Base-by-base conservation (phyloP, 2,797 vertebrate genomes). In the Champsocephalus esox region DNA sequence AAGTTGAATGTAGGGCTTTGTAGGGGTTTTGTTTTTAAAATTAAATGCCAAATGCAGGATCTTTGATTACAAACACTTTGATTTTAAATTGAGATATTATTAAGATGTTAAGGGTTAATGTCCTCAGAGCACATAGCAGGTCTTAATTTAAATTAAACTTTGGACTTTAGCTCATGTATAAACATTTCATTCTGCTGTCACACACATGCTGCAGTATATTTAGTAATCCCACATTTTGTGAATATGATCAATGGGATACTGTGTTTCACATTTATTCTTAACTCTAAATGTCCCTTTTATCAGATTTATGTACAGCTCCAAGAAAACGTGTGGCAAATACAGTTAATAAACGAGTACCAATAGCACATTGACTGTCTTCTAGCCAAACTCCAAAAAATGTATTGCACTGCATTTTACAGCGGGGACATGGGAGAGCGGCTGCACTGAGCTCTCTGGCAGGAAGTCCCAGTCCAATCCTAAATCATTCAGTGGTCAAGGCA, bases 401-500 rank as follows among this genome's bases (percentile, higher is more conserved):
- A 38, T 48, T 34, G 28, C 41, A 57, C 51, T 70, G 17, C 70
- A 64, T 60, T 21, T 4, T 50, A 14, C 38, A 12, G 60, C 17
- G 67, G 28, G 68, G 64, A 50, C 54, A 74, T 64, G 69, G 66
- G 69, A 76, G 73, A 67, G 41, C 66, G 65, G 49, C 46, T 16
- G 44, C 46, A 2, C 74, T 69, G 11, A 72, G 66, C 60, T 77
- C 49, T 73, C 17, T 73, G 67, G 67, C 62, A 57, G 65, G 61
- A 43, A 73, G 61, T 57, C 41, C 59, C 58, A 45, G 56, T 41
- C 55, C 51, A 21, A 0, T 61, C 65, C 41, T 75, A 67, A 78
- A 32, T 73, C 77, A 81, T 73, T 71, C 66, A 66, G 74, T 24
- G 81, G 81, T 87, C 66, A 70, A 48, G 28, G 45, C 50, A 41